Conservation (phyloP, 2,888 invertebrate species). For the Erebia aethiops region DNA sequence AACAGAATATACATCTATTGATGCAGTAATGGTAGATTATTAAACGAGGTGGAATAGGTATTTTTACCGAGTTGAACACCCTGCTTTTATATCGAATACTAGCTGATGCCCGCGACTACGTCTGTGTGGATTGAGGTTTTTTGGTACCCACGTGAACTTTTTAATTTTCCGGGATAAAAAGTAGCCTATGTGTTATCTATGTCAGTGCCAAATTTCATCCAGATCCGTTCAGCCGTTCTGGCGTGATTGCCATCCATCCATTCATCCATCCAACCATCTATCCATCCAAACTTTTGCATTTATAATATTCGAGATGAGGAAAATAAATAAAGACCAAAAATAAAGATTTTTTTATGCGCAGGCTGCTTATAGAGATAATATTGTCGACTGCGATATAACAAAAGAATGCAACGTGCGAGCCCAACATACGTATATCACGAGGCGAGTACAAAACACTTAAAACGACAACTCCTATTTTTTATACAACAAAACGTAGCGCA, state of each 20-base stretch:
- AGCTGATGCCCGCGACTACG: neutral
- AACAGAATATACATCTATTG: no score
- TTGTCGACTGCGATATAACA: slow-evolving; percentile 59
- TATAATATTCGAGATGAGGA: no score
- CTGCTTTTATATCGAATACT: no score
- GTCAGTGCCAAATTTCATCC: no score
- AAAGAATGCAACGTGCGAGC: slow-evolving; percentile 62
- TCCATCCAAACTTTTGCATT: neutral
- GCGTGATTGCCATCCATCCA: no score
- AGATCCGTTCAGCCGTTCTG: no score
- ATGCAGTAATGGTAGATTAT: no score
- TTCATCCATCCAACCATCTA: neutral
- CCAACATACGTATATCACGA: slow-evolving; percentile 71
- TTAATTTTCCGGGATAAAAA: neutral
- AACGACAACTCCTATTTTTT: slow-evolving; percentile 29
- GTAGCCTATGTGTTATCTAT: neutral
- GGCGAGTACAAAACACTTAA: slow-evolving; percentile 50
- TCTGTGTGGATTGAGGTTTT: neutral
- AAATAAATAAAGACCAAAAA: no score
- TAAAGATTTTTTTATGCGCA: slow-evolving; percentile 52
- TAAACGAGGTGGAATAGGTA: no score
- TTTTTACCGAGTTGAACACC: no score
- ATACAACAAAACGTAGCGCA: neutral
- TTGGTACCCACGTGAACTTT: no score
- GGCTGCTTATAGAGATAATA: slow-evolving; percentile 50